These are phyloP conservation scores for Arge pagana DNA, from an alignment of 2,888 invertebrate species.

Conservation along the genomic window DNA sequence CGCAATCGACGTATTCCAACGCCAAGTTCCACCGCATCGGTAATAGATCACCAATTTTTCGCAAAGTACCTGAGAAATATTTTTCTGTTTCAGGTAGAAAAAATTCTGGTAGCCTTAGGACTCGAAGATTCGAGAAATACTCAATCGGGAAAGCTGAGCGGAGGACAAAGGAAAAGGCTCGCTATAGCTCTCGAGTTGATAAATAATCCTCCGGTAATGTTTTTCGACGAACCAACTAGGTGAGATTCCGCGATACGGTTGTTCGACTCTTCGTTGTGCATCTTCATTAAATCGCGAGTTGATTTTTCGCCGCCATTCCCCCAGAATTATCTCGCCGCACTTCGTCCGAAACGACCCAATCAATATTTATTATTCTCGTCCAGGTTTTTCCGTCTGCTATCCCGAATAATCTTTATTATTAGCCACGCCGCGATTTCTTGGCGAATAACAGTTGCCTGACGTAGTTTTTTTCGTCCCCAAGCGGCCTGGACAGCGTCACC, in stretches of 20 bases:
- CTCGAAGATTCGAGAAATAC: conserved; percentile 71
- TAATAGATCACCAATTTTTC: too few species aligned
- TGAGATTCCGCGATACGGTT: too few species aligned
- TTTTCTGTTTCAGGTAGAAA: conserved; percentile 69
- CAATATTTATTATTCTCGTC: too few species aligned
- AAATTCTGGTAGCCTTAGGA: conserved; percentile 78
- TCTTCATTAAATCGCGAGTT: too few species aligned
- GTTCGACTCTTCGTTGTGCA: too few species aligned
- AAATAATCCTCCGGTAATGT: conserved; percentile 90
- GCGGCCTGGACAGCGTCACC: conserved; percentile 80
- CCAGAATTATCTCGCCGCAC: too few species aligned
- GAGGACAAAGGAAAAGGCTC: conserved; percentile 88
- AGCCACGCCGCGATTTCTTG: neutral
- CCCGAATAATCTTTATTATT: neutral
- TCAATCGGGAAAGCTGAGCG: conserved; percentile 75
- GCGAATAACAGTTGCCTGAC: conserved; percentile 7
- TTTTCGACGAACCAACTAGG: conserved; percentile 95
- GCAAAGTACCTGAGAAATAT: too few species aligned
- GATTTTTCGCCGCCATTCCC: too few species aligned
- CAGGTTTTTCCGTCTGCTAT: too few species aligned
- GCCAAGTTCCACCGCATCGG: too few species aligned
- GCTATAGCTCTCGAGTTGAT: conserved; percentile 90
- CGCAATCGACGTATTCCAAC: too few species aligned
- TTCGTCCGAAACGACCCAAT: too few species aligned
- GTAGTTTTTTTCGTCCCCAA: conserved; percentile 56